Percentiles rank a stretch among this genome's conserved stretches.
These are phyloP conservation scores for Melitaea cinxia DNA, from an alignment of 1,140 invertebrate genomes.

Conservation along the genomic window DNA sequence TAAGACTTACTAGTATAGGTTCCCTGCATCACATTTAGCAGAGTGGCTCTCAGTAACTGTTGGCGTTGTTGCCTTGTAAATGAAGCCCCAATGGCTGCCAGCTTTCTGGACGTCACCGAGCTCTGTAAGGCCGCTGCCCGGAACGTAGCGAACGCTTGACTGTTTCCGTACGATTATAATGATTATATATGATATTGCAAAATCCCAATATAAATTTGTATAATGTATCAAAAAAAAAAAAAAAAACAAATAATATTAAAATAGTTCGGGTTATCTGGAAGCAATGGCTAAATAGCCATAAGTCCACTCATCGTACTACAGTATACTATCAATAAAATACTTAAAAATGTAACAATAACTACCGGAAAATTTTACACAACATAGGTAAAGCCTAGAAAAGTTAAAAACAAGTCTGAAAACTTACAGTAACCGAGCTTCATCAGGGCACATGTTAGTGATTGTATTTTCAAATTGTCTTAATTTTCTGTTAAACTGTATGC, in stretches of 20 bases:
- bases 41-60: constrained; percentile 54
- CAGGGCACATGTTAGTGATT: constrained; percentile 64
- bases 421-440: constrained; percentile 64
- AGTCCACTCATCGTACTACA: no score
- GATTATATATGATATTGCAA: no score
- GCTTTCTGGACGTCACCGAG: constrained; percentile 55
- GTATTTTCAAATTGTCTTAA: constrained; percentile 65
- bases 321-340: no score
- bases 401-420: constrained; percentile 22
- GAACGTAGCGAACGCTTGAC: constrained; percentile 63
- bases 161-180: constrained; percentile 17
- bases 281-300: no score
- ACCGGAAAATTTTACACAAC: no score
- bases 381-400: no score
- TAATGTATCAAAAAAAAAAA: no score
- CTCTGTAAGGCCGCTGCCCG: constrained; percentile 60
- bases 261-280: no score
- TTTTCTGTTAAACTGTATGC: constrained; percentile 72
- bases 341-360: no score
- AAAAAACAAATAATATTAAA: no score
- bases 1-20: constrained; percentile 64
- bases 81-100: constrained; percentile 64
- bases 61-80: constrained; percentile 68
- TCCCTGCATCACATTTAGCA: constrained; percentile 71
- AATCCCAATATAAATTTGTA: no score